phyloP scores from a whole-genome alignment of 2,797 vertebrate genomes.

The Geotrypetes seraphini region DNA sequence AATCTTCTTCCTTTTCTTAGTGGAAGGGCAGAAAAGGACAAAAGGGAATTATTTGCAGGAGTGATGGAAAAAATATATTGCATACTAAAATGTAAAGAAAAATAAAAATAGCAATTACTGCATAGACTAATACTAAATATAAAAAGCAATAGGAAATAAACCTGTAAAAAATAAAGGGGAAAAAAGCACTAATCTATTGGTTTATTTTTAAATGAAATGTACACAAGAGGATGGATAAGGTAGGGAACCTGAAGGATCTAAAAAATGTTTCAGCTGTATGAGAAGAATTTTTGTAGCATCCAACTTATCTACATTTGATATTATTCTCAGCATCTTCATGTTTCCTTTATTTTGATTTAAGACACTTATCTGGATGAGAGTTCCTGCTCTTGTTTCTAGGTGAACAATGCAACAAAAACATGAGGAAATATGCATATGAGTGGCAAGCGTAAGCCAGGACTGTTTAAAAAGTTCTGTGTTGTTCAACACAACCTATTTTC shows the following conservation, averaged over 20 bases:
- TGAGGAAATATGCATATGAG: constrained; percentile 32
- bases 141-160: constrained; percentile 53
- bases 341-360: constrained; percentile 26
- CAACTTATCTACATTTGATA: constrained; percentile 46
- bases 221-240: constrained; percentile 42
- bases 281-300: constrained; percentile 36
- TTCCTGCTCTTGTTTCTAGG: constrained; percentile 21
- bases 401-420: constrained; percentile 42
- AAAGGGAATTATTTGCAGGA: no score
- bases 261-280: constrained; percentile 50
- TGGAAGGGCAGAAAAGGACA: constrained; percentile 1
- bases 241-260: no score
- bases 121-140: constrained; percentile 48
- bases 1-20: constrained; percentile 32
- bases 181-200: constrained; percentile 49
- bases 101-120: constrained; percentile 41
- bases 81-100: constrained; percentile 41
- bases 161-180: constrained; percentile 46
- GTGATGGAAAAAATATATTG: constrained; percentile 33
- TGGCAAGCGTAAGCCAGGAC: constrained; percentile 54
- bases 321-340: constrained; percentile 36
- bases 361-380: constrained; percentile 34
- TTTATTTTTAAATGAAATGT: constrained; percentile 48
- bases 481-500: constrained; percentile 39
- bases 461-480: constrained; percentile 36